Evolutionary conservation across 2,888 invertebrate species (phyloP).

Genomic region (Uropetala carovei): DNA sequence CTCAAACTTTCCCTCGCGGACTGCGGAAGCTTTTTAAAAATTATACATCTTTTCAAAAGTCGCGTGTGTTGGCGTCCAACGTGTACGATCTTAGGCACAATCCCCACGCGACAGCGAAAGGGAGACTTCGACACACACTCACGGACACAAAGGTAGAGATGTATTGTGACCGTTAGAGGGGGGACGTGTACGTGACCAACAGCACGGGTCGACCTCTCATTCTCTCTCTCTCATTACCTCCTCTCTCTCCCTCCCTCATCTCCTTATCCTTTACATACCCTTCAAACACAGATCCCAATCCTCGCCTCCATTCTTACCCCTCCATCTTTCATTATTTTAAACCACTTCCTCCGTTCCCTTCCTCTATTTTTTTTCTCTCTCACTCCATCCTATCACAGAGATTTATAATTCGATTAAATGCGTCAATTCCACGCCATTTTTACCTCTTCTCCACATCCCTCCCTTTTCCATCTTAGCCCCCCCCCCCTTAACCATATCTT

Average conservation of each 20-base stretch:
- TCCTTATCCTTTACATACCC: constrained; percentile 30
- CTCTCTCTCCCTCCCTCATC: not conserved
- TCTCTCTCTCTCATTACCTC: not conserved
- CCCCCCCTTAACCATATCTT: not conserved
- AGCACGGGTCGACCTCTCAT: not conserved
- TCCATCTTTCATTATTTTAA: not conserved
- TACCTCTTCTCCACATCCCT: not conserved
- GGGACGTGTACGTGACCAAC: not conserved
- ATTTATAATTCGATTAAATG: constrained; percentile 43
- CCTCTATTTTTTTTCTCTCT: not conserved
- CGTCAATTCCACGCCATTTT: not conserved
- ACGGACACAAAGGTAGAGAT: too few species aligned
- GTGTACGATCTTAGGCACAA: not conserved
- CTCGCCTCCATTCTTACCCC: not conserved
- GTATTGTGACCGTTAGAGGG: not conserved
- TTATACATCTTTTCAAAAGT: too few species aligned
- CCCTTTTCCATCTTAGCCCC: not conserved
- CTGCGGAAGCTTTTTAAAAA: too few species aligned
- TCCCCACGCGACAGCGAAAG: too few species aligned
- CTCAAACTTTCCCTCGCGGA: too few species aligned
- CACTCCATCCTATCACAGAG: not conserved
- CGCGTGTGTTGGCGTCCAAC: not conserved
- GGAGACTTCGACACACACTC: too few species aligned
- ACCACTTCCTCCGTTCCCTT: not conserved
- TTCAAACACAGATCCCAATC: constrained; percentile 12